Conservation (phyloP, 2,113 vertebrate species). For the Chlamydotis undulata region DNA sequence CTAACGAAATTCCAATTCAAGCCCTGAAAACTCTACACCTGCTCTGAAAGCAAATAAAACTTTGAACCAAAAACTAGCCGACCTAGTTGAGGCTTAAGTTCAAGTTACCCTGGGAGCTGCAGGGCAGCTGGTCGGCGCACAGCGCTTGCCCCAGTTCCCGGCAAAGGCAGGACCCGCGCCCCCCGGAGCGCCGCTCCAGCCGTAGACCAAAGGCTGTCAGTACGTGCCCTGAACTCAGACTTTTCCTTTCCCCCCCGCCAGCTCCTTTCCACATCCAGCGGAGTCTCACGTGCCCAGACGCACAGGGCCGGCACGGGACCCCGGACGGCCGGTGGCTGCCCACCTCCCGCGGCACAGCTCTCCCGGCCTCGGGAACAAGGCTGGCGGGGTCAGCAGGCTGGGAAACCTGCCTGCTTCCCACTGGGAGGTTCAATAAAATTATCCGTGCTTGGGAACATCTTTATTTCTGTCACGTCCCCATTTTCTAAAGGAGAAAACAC, state of each 20-base stretch:
- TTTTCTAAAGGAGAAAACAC: neutral
- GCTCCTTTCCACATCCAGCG: accelerated
- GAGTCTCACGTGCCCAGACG: accelerated
- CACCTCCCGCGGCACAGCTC: neutral
- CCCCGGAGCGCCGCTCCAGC: accelerated
- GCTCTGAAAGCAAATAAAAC: neutral
- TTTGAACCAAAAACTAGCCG: neutral
- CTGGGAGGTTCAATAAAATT: neutral
- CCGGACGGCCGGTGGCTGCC: neutral
- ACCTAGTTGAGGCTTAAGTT: neutral
- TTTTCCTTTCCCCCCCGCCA: neutral
- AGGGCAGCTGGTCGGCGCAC: accelerated
- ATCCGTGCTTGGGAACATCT: neutral
- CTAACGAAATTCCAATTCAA: neutral
- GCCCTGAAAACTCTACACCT: neutral
- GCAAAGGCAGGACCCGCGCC: neutral
- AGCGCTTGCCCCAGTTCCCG: neutral
- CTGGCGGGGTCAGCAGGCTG: neutral
- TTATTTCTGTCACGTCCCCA: neutral
- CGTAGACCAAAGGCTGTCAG: neutral
- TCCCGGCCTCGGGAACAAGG: neutral
- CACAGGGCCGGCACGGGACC: accelerated
- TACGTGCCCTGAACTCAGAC: neutral
- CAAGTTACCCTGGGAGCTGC: neutral
- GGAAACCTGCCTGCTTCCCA: neutral